Conservation (phyloP, 2,113 vertebrate genomes). For the Ammospiza nelsoni region DNA sequence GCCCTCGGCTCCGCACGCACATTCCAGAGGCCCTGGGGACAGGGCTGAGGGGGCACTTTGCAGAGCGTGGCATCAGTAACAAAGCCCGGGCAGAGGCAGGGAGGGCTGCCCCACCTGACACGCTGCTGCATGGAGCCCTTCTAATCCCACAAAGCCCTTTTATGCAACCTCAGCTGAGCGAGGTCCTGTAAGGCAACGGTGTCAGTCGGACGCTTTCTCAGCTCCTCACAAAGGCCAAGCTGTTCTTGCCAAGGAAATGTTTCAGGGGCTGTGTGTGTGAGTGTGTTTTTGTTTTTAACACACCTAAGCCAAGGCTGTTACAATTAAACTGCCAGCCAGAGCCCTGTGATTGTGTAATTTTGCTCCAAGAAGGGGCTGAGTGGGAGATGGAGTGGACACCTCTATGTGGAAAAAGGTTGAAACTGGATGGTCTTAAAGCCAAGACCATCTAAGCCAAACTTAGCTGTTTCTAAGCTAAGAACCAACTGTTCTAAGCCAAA, state of each 20-base stretch:
- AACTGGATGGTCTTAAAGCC: not conserved
- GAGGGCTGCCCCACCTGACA: conserved; percentile 37
- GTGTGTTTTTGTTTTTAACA: not conserved
- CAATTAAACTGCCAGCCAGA: fast-evolving
- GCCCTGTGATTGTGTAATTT: not conserved
- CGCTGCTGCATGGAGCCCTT: conserved; percentile 15
- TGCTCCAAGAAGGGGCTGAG: not conserved
- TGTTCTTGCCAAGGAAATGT: conserved; percentile 12
- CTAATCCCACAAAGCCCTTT: conserved; percentile 68
- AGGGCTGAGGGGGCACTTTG: not conserved
- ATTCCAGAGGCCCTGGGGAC: not conserved
- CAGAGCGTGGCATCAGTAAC: not conserved
- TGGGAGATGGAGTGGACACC: fast-evolving
- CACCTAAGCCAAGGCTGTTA: not conserved
- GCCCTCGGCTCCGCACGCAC: not conserved
- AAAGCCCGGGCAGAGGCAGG: not conserved
- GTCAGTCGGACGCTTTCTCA: conserved; percentile 43
- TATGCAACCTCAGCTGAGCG: conserved; percentile 27
- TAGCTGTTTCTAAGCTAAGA: too few relatives aligned
- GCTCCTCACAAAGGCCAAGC: conserved; percentile 21
- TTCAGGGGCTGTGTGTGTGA: not conserved
- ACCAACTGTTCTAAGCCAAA: not conserved
- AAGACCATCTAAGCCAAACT: too few relatives aligned
- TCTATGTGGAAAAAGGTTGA: not conserved
- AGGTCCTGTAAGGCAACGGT: conserved; percentile 56